Base-by-base conservation (phyloP, 2,888 invertebrate species). In the Caenorhabditis macrosperma region DNA sequence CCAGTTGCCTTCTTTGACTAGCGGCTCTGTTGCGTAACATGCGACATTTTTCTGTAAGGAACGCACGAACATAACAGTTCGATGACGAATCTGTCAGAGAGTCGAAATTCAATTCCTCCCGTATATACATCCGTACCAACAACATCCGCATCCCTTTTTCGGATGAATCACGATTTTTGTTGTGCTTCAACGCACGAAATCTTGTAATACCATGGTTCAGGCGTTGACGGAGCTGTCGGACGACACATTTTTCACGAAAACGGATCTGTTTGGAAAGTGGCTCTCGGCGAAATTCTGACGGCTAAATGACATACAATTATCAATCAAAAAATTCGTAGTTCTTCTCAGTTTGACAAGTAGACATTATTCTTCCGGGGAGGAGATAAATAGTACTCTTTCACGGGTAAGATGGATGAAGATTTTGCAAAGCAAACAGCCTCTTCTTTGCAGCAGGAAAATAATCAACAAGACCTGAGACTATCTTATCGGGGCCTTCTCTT, bases 111-210 rank as follows among this genome's bases (percentile, higher is more conserved):
- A n/a, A 52, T 28, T 52, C 15, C 20, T 52, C 3, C 28, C n/a
- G 15, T 28, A 22, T 30, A 30, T n/a, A 33, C 54, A 54, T n/a
- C 24, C 38, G 7, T 38, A 24, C 22, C 57, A 7, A 68, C 44
- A 68, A 61, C 67, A 68, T 76, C 41, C 54, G 26, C 48, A 20
- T 30, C n/a, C n/a, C n/a, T n/a, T n/a, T n/a, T n/a, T 44, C 20
- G 35, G 75, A 46, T 76, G 76, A 68, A 55, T 76, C 68, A 68
- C 22, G 44, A 28, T 26, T 61, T 72, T 48, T 75, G 66, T 64
- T 74, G 66, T 54, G 50, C 15, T 44, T 72, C 12, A 46, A 22
- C 55, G 12, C 52, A 48, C 63, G 72, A 74, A 66, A 64, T 64
- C 74, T 55, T 63, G 15, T 26, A 48, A 68, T 59, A 59, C 15